Base-by-base conservation (phyloP, 2,888 invertebrate species). In the Julus scandinavius region DNA sequence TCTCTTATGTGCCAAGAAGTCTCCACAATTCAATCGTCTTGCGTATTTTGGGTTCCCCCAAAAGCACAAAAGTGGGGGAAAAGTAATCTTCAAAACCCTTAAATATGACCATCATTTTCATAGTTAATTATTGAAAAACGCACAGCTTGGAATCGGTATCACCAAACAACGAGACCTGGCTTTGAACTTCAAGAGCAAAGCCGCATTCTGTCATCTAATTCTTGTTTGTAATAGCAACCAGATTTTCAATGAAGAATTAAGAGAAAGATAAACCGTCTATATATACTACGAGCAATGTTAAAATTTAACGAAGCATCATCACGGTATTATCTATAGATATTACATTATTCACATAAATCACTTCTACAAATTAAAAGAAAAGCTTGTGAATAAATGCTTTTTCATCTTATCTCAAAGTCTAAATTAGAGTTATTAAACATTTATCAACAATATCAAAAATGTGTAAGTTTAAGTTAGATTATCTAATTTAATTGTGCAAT, bases 1-100 rank as follows among this genome's bases (percentile, higher is more conserved):
- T 29, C 29, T 72, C 72, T 72, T 72, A 63, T 29, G 54, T 54
- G 54, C 54, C 54, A 15, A 54, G 54, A 72, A 9, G 72, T 29
- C 80, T 11, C 80, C 80, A 38, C 80, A 80, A 80, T 80, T 80
- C 80, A 80, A 80, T 80, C 80, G 29, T 29, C 13, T 80, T 2
- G 72, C 72, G 72, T 72, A 20, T 72, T 72, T 20, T 38, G 80
- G 80, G 80, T 38, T 80, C n/a, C 80, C 80, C 80, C 80, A 80
- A 80, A 80, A 80, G 80, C 80, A 80, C 80, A 80, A 80, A 80
- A 80, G 80, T 80, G n/a, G 80, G 80, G 72, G 80, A 80, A 80
- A 38, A 80, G 80, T 80, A 80, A 80, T 80, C 80, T 80, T 80
- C 29, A 7, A 80, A 80, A 80, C 80, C 80, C 80, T 80, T 38